Conservation (phyloP, 2,888 invertebrate species). For the Sepioteuthis lessoniana region DNA sequence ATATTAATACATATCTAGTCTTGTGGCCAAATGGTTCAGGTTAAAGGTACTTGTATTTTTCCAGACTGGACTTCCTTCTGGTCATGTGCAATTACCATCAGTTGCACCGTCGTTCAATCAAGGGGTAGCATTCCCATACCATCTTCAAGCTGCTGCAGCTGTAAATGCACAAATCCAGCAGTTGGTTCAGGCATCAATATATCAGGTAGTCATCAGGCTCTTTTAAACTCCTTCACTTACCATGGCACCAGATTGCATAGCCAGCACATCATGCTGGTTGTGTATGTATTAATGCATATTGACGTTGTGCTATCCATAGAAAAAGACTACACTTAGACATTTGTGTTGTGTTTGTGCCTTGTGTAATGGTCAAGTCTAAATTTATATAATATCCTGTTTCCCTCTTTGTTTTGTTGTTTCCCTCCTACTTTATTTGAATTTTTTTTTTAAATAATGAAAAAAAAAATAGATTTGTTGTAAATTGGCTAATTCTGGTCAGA, state of each 20-base stretch:
- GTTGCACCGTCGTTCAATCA: constrained; percentile 45
- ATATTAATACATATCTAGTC: neutral
- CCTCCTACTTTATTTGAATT: neutral
- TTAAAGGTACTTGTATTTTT: constrained; percentile 47
- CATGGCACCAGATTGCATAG: constrained; percentile 39
- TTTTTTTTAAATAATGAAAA: neutral
- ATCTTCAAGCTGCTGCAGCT: constrained; percentile 42
- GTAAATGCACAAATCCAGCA: constrained; percentile 44
- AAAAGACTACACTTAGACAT: constrained; percentile 37
- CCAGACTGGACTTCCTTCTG: constrained; percentile 47
- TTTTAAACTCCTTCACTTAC: constrained; percentile 45
- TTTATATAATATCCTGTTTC: neutral
- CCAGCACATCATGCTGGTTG: neutral
- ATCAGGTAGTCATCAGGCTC: constrained; percentile 48
- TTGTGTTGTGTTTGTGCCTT: constrained; percentile 45
- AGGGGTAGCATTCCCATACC: constrained; percentile 39
- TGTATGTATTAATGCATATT: constrained; percentile 42
- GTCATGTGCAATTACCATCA: constrained; percentile 47
- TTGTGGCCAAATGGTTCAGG: constrained; percentile 38
- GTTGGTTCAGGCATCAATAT: constrained; percentile 47
- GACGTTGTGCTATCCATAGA: constrained; percentile 46
- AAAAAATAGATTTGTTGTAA: neutral
- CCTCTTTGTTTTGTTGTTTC: neutral
- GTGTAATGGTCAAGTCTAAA: constrained; percentile 35
- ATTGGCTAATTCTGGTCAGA: neutral